Conservation (phyloP, 2,888 invertebrate species). For the Metellina segmentata region DNA sequence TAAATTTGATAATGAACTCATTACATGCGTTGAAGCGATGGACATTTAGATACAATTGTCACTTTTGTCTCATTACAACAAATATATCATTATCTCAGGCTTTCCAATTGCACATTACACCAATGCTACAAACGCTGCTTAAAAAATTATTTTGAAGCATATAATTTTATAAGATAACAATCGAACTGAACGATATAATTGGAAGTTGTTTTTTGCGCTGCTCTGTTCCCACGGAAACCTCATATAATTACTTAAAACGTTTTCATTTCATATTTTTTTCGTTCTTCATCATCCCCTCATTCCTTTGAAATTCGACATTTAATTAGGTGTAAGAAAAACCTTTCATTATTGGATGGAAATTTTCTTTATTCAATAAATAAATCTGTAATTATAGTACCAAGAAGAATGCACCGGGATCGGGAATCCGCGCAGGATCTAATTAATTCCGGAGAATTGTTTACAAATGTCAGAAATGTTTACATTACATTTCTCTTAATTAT, state of each 20-base stretch:
- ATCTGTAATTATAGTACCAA: not conserved
- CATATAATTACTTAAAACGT: not conserved
- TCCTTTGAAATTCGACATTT: not conserved
- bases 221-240: not conserved
- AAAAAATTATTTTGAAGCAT: not conserved
- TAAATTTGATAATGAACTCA: too few species aligned
- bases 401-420: not conserved
- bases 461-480: not conserved
- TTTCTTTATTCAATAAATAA: not conserved
- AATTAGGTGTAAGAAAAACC: not conserved
- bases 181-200: not conserved
- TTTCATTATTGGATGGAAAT: not conserved
- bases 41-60: too few species aligned
- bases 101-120: not conserved
- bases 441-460: not conserved
- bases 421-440: not conserved
- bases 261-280: not conserved
- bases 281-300: not conserved
- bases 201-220: not conserved
- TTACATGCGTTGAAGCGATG: too few species aligned
- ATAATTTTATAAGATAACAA: not conserved
- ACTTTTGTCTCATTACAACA: too few species aligned
- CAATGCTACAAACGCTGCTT: not conserved
- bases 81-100: not conserved
- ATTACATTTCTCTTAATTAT: not conserved